A percentile compares a stretch with the other conserved stretches of the same genome.
Evolutionary conservation across 1,140 invertebrate species (phyloP).

Genomic region (Drosophila yakuba): DNA sequence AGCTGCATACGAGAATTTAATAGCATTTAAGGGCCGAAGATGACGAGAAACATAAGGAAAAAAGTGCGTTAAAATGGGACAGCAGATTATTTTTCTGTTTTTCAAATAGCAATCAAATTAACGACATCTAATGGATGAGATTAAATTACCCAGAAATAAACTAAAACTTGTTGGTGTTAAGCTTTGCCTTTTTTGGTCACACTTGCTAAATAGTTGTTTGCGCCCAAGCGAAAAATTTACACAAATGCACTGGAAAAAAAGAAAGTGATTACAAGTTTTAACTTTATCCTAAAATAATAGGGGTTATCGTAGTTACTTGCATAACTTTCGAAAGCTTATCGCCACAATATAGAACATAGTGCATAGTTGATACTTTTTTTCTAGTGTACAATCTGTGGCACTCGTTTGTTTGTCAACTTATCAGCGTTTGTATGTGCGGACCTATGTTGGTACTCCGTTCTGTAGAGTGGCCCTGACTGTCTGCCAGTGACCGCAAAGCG

Average conservation of each 20-base stretch:
- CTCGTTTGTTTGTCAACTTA: conserved; percentile 33
- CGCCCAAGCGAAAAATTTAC: conserved; percentile 6
- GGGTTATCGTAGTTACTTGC: not conserved
- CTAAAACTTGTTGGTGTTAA: conserved; percentile 11
- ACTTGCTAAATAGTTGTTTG: conserved; percentile 30
- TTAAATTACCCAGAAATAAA: conserved; percentile 23
- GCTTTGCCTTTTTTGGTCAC: conserved; percentile 27
- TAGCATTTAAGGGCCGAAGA: conserved; percentile 14
- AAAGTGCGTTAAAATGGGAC: not conserved
- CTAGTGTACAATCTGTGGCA: conserved; percentile 5
- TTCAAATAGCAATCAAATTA: not conserved
- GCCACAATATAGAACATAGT: not conserved
- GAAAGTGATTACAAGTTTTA: not conserved
- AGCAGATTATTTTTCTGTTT: not conserved
- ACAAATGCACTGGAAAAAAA: conserved; percentile 13
- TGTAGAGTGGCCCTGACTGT: conserved; percentile 49
- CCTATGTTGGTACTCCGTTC: conserved; percentile 36
- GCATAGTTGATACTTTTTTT: not conserved
- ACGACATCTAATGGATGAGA: conserved; percentile 7
- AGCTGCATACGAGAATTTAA: conserved; percentile 25
- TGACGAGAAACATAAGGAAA: conserved; percentile 7
- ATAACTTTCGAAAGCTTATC: not conserved
- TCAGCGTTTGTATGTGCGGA: conserved; percentile 21
- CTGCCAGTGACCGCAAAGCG: conserved; percentile 49
- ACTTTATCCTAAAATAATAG: not conserved